phyloP scores from a whole-genome alignment of 2,113 vertebrate species.

The Leptosomus discolor region DNA sequence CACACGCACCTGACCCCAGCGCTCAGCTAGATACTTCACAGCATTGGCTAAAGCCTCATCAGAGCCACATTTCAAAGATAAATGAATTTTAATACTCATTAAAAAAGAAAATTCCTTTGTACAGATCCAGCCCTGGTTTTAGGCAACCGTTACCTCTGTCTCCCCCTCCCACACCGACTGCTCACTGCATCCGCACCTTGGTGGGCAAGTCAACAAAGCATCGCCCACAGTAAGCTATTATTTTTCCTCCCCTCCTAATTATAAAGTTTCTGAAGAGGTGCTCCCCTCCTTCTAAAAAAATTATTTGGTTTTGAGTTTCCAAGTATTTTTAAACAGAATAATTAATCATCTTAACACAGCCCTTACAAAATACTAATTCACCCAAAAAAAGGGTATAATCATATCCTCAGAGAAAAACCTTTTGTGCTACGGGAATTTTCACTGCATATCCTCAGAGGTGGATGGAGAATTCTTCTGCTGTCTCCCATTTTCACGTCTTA shows the following conservation, averaged over 20 bases:
- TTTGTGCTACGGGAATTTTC: slow-evolving; percentile 57
- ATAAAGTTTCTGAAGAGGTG: slow-evolving; percentile 49
- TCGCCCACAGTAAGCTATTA: background rate
- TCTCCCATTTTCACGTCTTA: slow-evolving; percentile 14
- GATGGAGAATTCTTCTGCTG: slow-evolving; percentile 33
- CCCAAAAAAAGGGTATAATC: slow-evolving; percentile 16
- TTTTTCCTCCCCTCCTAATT: background rate
- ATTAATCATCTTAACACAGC: slow-evolving; percentile 29
- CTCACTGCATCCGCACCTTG: background rate
- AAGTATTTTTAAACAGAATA: slow-evolving; percentile 41
- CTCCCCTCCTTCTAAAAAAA: background rate
- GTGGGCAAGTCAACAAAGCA: slow-evolving; percentile 24
- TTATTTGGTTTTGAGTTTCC: background rate
- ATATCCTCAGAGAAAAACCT: slow-evolving; percentile 31
- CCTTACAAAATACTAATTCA: slow-evolving; percentile 42
- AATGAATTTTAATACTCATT: background rate
- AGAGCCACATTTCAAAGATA: background rate
- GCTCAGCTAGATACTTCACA: background rate
- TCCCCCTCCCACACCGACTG: background rate
- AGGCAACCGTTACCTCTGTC: background rate
- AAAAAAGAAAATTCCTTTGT: background rate
- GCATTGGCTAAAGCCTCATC: background rate
- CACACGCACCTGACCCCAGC: background rate
- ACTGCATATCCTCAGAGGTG: background rate
- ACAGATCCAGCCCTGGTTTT: background rate